Evolutionary conservation across 1,140 invertebrate genomes (phyloP), one percentile per base, ranked within the genome.

Genomic region (Magallana gigas): DNA sequence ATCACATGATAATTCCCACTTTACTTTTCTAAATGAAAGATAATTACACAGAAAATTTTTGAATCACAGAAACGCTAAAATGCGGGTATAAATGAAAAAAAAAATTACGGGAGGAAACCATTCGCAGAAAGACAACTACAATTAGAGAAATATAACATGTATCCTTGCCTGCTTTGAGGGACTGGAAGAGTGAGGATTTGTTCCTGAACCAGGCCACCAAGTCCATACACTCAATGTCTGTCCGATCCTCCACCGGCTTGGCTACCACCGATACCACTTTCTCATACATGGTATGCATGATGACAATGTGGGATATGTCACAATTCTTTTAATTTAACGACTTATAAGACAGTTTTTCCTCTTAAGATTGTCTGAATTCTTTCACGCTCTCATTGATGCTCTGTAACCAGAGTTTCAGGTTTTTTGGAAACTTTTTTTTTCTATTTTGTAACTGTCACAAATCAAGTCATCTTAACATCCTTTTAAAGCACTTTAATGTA

Each of bases 201-300:
- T 93, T 93, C 80, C 89, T 62, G 84, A 93, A 92, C 93, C 93
- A 93, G 5, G 91, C 86, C 11, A 93, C 86, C 1, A 93, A 76
- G 36, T 92, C 90, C 59, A 90, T 87, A 84, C 92, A 91, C 58
- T 93, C 92, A 71, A 90, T 90, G 36, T 92, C 90, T 23, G 89
- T 88, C 59, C 93, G 89, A 0, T 85, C 56, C n/a, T 91, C 89
- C 0, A 89, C 89, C 5, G 86, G 85, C 84, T 93, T 93, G 11
- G 88, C 80, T 6, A 93, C 90, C 11, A 91, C 89, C 1, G 88
- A 85, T 14, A 92, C 87, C 0, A 93, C 90, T 83, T 91, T 91
- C 62, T 93, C 90, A 60, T 92, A 91, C 36, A 92, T 84, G 8
- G 89, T 83, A 57, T 87, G 86, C 91, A 90, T 90, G 59, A 18